Conservation (phyloP, 2,797 vertebrate genomes). For the Hipposideros larvatus region DNA sequence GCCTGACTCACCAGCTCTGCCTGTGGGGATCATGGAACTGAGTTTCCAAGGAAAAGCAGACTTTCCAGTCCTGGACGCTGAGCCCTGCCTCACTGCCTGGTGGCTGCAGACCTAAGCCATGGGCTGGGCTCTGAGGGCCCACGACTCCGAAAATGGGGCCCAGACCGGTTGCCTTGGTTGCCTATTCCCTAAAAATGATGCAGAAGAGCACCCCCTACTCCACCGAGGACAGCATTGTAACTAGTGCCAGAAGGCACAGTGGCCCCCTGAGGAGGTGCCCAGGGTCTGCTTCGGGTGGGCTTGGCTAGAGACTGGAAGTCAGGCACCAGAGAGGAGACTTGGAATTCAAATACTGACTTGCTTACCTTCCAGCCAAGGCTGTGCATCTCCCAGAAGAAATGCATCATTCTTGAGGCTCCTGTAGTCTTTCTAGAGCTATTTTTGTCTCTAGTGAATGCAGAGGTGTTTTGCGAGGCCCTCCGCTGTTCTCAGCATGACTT, state of each 20-base stretch:
- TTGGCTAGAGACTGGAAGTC: background rate
- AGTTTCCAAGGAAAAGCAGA: background rate
- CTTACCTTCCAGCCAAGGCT: background rate
- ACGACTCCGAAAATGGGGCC: background rate
- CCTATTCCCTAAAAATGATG: background rate
- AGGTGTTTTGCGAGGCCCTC: background rate
- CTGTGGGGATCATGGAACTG: background rate
- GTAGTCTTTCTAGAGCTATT: background rate
- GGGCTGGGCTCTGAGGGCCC: background rate
- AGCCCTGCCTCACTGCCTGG: background rate
- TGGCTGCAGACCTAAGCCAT: background rate
- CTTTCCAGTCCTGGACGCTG: background rate
- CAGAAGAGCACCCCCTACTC: background rate
- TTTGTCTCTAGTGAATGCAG: background rate
- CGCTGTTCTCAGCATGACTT: background rate
- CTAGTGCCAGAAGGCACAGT: background rate
- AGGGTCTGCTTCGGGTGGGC: background rate
- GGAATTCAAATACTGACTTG: background rate
- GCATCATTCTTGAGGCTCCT: background rate
- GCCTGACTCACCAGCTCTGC: slow-evolving; percentile 52
- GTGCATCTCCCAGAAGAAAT: background rate
- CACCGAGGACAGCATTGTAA: background rate
- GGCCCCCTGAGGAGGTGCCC: rapidly evolving
- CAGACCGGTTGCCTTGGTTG: background rate
- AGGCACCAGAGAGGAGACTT: background rate